These are phyloP conservation scores for Coenobita brevimanus DNA, from an alignment of 1,140 invertebrate genomes.

Conservation along the genomic window DNA sequence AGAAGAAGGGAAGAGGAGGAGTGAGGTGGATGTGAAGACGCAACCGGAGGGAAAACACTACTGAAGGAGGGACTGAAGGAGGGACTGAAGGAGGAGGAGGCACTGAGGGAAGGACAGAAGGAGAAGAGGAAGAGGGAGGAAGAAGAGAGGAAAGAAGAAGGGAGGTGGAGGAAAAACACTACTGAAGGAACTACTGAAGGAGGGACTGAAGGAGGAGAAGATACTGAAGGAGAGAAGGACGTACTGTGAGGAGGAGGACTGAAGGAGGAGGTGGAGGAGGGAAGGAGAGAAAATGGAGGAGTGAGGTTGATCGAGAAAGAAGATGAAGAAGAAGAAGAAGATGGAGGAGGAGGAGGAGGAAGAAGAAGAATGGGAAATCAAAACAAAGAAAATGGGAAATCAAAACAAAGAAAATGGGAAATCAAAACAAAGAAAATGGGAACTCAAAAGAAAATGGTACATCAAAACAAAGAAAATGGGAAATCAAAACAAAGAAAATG, in stretches of 20 bases:
- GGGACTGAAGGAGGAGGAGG: no score
- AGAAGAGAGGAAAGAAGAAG: no score
- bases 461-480: not conserved
- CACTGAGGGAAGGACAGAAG: not conserved
- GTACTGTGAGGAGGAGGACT: not conserved
- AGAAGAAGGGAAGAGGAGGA: no score
- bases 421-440: no score
- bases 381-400: no score
- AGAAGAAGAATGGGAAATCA: not conserved
- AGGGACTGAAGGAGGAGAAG: not conserved
- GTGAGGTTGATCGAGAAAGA: not conserved
- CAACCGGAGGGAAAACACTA: no score
- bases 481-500: no score
- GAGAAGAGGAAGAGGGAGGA: no score
- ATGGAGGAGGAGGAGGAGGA: not conserved
- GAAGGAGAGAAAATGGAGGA: not conserved
- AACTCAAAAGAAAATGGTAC: not conserved
- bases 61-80: not conserved
- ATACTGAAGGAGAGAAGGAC: not conserved
- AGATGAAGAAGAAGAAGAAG: constrained; percentile 13
- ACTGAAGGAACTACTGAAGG: not conserved
- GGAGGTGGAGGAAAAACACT: no score
- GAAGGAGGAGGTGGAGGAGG: not conserved
- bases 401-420: no score
- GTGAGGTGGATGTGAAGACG: no score